A percentile compares a stretch with the other conserved stretches of the same genome.
These are phyloP conservation scores for Metellina segmentata DNA, from an alignment of 2,888 invertebrate genomes.

Conservation along the genomic window DNA sequence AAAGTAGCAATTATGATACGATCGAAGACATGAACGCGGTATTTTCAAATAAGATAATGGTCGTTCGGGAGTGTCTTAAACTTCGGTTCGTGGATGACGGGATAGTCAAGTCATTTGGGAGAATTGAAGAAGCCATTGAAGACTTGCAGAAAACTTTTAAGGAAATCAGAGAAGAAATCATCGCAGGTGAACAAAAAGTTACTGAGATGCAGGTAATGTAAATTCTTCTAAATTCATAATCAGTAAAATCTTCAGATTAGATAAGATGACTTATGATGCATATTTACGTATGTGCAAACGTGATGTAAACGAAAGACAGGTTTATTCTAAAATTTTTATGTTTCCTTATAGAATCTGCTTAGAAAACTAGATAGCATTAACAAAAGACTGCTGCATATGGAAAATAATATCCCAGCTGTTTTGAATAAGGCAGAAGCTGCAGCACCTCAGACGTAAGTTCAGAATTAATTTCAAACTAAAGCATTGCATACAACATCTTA, in stretches of 20 bases:
- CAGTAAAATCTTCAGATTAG: neutral
- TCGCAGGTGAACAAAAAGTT: neutral
- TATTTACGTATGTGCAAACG: neutral
- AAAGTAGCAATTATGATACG: neutral
- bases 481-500: too few relatives aligned
- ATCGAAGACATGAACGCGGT: neutral
- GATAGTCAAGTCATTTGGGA: neutral
- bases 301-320: neutral
- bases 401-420: slow-evolving; percentile 53
- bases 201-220: slow-evolving; percentile 9
- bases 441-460: neutral
- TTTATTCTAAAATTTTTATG: too few relatives aligned
- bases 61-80: slow-evolving; percentile 5
- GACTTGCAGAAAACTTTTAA: slow-evolving; percentile 4
- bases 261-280: neutral
- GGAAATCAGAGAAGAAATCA: slow-evolving; percentile 13
- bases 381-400: slow-evolving; percentile 37
- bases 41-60: slow-evolving; percentile 24
- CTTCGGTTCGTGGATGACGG: neutral
- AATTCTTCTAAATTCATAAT: neutral
- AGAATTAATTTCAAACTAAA: neutral
- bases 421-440: slow-evolving; percentile 15
- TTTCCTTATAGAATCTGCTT: slow-evolving; percentile 15
- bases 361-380: slow-evolving; percentile 39
- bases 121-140: neutral